These are phyloP conservation scores for Solenopsis invicta DNA, from an alignment of 1,140 invertebrate species.

Conservation along the genomic window DNA sequence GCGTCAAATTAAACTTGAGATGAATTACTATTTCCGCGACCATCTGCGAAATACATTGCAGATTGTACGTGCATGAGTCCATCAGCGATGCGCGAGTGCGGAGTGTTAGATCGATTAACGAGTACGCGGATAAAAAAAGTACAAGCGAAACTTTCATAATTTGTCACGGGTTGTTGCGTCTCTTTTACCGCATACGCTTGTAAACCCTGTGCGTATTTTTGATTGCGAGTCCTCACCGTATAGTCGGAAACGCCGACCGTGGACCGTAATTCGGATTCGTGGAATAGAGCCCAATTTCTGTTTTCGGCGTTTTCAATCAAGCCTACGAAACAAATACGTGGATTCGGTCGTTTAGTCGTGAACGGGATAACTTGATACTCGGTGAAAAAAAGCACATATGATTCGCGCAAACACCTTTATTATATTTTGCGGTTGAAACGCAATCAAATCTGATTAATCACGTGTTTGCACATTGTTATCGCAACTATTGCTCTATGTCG, in stretches of 20 bases:
- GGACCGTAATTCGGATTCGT: constrained; percentile 30
- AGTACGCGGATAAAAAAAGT: neutral
- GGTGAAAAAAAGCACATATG: constrained; percentile 13
- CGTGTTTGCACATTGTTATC: constrained; percentile 3
- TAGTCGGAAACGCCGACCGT: neutral
- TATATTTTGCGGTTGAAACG: constrained; percentile 1
- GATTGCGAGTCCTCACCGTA: neutral
- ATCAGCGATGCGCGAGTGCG: neutral
- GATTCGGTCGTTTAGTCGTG: constrained; percentile 24
- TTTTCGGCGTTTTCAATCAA: constrained; percentile 31
- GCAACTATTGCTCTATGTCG: neutral
- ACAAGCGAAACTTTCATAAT: constrained; percentile 2
- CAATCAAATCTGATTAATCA: constrained; percentile 38
- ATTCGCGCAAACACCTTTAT: constrained; percentile 22
- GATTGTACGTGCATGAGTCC: neutral
- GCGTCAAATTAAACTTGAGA: constrained; percentile 4
- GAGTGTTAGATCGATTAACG: constrained; percentile 9
- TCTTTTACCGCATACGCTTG: neutral
- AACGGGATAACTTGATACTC: neutral
- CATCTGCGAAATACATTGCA: neutral
- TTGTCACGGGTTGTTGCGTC: constrained; percentile 16
- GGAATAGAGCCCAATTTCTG: constrained; percentile 18
- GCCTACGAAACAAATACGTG: neutral
- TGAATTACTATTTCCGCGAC: constrained; percentile 22
- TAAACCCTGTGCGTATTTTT: constrained; percentile 30